Conservation (phyloP, 37 sponge, comb jelly and placozoan genomes). For the Cliona cf. orientalis region DNA sequence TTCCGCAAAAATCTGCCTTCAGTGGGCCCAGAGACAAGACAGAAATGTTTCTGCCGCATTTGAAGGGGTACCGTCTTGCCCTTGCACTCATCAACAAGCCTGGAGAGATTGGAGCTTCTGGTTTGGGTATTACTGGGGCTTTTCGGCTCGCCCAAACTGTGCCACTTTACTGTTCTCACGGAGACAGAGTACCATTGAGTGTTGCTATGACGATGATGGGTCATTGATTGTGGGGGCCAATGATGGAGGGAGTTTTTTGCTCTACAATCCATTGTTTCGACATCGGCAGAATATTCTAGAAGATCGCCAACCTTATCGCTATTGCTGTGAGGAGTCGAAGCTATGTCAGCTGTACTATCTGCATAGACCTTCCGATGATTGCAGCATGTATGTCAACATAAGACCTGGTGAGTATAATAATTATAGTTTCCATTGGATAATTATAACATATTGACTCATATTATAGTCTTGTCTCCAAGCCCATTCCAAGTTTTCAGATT, state of each 20-base stretch:
- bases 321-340: constrained; percentile 53
- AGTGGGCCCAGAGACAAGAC: constrained; percentile 31
- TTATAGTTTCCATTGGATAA: too few relatives aligned
- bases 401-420: constrained; percentile 9
- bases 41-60: background rate
- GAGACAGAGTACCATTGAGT: constrained; percentile 39
- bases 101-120: constrained; percentile 42
- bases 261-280: constrained; percentile 35
- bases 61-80: constrained; percentile 36
- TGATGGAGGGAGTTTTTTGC: constrained; percentile 37
- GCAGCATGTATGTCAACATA: constrained; percentile 24
- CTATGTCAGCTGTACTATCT: constrained; percentile 41
- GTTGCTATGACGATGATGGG: constrained; percentile 56
- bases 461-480: too few relatives aligned
- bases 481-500: too few relatives aligned
- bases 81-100: constrained; percentile 56
- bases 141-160: constrained; percentile 42
- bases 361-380: constrained; percentile 56
- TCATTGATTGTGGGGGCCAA: constrained; percentile 34
- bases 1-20: constrained; percentile 23
- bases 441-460: too few relatives aligned
- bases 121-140: constrained; percentile 29
- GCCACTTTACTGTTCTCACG: constrained; percentile 25
- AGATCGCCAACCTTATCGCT: constrained; percentile 19
- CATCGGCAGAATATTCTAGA: background rate